Conservation (phyloP, 2,888 invertebrate genomes). For the Anodontia alba region DNA sequence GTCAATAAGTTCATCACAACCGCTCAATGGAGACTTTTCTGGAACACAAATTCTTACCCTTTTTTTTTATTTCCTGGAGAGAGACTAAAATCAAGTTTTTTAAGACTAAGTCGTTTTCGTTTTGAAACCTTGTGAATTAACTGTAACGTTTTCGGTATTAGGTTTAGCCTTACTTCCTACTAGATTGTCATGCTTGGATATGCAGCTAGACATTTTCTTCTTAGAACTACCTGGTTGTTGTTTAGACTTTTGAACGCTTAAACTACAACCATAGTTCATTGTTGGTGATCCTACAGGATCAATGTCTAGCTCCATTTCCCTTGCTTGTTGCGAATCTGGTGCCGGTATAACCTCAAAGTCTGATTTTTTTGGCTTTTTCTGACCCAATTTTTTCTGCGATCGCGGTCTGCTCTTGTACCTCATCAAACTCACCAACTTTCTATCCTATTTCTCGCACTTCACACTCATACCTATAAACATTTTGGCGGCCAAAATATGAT, state of each 20-base stretch:
- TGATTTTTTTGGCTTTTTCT: slow-evolving; percentile 11
- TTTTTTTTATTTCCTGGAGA: background rate
- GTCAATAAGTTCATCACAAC: background rate
- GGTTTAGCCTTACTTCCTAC: background rate
- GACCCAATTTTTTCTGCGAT: slow-evolving; percentile 8
- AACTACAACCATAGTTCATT: background rate
- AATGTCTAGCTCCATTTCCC: background rate
- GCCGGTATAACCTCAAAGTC: slow-evolving; percentile 12
- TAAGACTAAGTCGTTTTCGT: background rate
- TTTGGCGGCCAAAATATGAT: slow-evolving; percentile 41
- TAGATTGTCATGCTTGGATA: background rate
- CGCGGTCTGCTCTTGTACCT: slow-evolving; percentile 12
- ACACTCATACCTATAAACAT: slow-evolving; percentile 25
- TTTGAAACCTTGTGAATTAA: background rate
- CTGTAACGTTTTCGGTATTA: background rate
- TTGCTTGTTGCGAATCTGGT: slow-evolving; percentile 3
- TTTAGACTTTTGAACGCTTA: background rate
- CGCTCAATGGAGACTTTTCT: background rate
- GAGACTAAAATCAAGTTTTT: background rate
- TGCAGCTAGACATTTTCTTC: background rate
- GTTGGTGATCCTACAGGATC: background rate
- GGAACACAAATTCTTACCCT: background rate
- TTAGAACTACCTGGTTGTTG: background rate
- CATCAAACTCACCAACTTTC: slow-evolving; percentile 26
- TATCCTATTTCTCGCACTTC: background rate